Evolutionary conservation across 2,888 invertebrate genomes (phyloP), one percentile per base, ranked within the genome.

Genomic region (Pachymerium ferrugineum): DNA sequence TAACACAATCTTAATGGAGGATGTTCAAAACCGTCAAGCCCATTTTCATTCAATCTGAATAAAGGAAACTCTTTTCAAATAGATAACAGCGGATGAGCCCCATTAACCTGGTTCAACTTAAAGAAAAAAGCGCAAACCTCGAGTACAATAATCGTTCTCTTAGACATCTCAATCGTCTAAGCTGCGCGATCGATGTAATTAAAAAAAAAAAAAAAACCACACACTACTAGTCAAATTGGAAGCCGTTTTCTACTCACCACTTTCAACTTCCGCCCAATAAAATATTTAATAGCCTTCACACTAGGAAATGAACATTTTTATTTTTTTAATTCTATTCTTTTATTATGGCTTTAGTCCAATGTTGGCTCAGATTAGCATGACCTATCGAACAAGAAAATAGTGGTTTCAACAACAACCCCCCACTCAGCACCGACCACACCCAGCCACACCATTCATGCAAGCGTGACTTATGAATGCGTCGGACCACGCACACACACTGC

Each of bases 391-490:
- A 30, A 28, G n/a, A 33, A 31, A 69, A 31, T 69, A 69, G 62
- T 62, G 62, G 62, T 62, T 62, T 25, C 25, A 62, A 62, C 25
- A 62, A 62, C 31, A 33, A 33, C 33, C 31, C 68, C 69, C 33
- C 31, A 69, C 33, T 69, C 69, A 62, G 28, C 28, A n/a, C 22
- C 69, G 33, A 30, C 69, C 69, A 69, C 69, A 69, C 69, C 69
- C 69, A 69, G n/a, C 30, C 31, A 33, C 69, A 31, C 62, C 62
- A 62, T 62, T 62, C 62, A 62, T 62, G 62, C 62, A 69, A 69
- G 69, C 69, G 69, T 69, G 69, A 69, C 69, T 69, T 33, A 31
- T 31, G 69, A 33, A 31, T 33, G n/a, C 19, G 30, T 30, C 69
- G 31, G 30, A 62, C 62, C 62, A 62, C 62, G 62, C 62, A 62